Evolutionary conservation across 2,888 invertebrate genomes (phyloP).

Genomic region (Thecophora atra): DNA sequence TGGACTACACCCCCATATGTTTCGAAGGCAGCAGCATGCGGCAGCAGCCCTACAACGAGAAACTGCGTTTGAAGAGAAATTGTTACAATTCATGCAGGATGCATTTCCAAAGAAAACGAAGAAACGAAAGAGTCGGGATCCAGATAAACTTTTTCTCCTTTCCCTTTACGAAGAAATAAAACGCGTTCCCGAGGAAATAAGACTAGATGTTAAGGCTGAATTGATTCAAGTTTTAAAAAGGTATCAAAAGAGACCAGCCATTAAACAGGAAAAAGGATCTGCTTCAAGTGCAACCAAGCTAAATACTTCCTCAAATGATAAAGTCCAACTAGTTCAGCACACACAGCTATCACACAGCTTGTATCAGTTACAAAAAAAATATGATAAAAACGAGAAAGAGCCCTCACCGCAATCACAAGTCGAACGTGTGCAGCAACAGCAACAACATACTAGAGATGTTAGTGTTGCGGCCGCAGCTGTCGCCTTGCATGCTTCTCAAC

Average conservation of each 20-base stretch:
- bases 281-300: slow-evolving; percentile 47
- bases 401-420: slow-evolving; percentile 59
- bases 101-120: slow-evolving; percentile 63
- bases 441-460: slow-evolving; percentile 47
- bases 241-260: slow-evolving; percentile 60
- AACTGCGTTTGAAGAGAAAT: slow-evolving; percentile 61
- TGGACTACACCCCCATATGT: slow-evolving; percentile 58
- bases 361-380: slow-evolving; percentile 63
- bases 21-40: slow-evolving; percentile 57
- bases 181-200: slow-evolving; percentile 61
- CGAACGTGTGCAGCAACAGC: slow-evolving; percentile 55
- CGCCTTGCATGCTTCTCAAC: slow-evolving; percentile 57
- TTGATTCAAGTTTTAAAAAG: slow-evolving; percentile 62
- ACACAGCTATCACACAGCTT: slow-evolving; percentile 59
- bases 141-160: slow-evolving; percentile 60
- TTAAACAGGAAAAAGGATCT: slow-evolving; percentile 56
- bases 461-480: slow-evolving; percentile 40
- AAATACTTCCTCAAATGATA: slow-evolving; percentile 47
- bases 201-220: slow-evolving; percentile 62
- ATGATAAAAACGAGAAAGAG: slow-evolving; percentile 61
- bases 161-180: slow-evolving; percentile 63
- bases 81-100: slow-evolving; percentile 63
- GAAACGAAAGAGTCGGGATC: slow-evolving; percentile 63
- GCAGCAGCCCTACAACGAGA: slow-evolving; percentile 56
- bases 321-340: slow-evolving; percentile 49